Percentiles rank a stretch among this genome's conserved stretches.
phyloP scores from a whole-genome alignment of 2,888 invertebrate species.

The Meta bourneti region DNA sequence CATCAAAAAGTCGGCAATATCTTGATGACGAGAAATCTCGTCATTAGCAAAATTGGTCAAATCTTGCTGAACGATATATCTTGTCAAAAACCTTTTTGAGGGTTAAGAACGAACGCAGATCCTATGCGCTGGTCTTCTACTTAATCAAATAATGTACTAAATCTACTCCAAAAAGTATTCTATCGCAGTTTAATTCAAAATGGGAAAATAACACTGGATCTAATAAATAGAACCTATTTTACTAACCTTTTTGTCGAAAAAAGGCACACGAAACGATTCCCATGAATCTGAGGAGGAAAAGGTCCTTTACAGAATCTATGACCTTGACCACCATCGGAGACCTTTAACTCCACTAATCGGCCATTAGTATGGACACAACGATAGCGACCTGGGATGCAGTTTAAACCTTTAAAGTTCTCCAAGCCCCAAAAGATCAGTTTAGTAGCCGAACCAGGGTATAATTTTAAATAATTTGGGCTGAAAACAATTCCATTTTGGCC shows the following conservation, averaged over 20 bases:
- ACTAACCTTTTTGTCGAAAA: neutral
- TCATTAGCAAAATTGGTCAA: no score
- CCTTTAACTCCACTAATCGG: constrained; percentile 2
- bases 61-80: no score
- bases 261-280: neutral
- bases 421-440: neutral
- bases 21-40: no score
- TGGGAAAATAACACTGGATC: no score
- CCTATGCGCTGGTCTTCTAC: no score
- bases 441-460: neutral
- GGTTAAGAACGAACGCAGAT: no score
- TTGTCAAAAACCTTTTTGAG: no score
- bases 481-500: neutral
- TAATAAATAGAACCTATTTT: no score
- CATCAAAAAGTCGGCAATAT: no score
- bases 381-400: neutral
- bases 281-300: constrained; percentile 15
- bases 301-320: neutral
- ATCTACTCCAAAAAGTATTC: no score
- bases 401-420: neutral
- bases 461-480: neutral
- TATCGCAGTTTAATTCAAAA: no score
- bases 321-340: constrained; percentile 6
- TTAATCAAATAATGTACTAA: no score
- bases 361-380: constrained; percentile 24